Conservation (phyloP, 2,113 vertebrate species). For the Proterorhinus semilunaris region DNA sequence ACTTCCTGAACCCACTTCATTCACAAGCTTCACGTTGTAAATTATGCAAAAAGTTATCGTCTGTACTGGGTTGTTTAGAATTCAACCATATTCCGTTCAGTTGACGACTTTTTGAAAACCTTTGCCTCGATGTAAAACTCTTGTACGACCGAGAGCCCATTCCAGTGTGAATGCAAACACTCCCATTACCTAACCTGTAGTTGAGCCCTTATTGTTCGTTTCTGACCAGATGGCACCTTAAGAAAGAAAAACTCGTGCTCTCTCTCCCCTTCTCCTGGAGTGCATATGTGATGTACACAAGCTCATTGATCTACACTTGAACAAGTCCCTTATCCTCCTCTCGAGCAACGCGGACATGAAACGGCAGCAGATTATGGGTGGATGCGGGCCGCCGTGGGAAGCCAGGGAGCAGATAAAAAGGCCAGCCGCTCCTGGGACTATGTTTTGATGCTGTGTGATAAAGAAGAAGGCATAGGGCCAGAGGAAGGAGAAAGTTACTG, state of each 20-base stretch:
- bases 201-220: slow-evolving; percentile 27
- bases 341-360: slow-evolving; percentile 64
- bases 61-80: too few species aligned
- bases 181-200: too few species aligned
- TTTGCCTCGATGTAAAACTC: too few species aligned
- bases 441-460: slow-evolving; percentile 72
- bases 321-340: slow-evolving; percentile 71
- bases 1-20: too few species aligned
- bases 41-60: too few species aligned
- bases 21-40: too few species aligned
- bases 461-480: slow-evolving; percentile 48
- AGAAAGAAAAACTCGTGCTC: slow-evolving; percentile 39
- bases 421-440: slow-evolving; percentile 61
- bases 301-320: slow-evolving; percentile 71
- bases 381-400: slow-evolving; percentile 70
- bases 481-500: slow-evolving; percentile 51
- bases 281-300: slow-evolving; percentile 64
- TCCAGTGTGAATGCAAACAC: too few species aligned
- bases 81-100: too few species aligned
- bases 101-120: too few species aligned
- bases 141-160: too few species aligned
- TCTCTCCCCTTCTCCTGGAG: slow-evolving; percentile 34
- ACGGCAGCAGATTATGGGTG: slow-evolving; percentile 71
- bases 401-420: slow-evolving; percentile 70
- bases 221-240: slow-evolving; percentile 48